Conservation (phyloP, 2,888 invertebrate species). For the Pecten maximus region DNA sequence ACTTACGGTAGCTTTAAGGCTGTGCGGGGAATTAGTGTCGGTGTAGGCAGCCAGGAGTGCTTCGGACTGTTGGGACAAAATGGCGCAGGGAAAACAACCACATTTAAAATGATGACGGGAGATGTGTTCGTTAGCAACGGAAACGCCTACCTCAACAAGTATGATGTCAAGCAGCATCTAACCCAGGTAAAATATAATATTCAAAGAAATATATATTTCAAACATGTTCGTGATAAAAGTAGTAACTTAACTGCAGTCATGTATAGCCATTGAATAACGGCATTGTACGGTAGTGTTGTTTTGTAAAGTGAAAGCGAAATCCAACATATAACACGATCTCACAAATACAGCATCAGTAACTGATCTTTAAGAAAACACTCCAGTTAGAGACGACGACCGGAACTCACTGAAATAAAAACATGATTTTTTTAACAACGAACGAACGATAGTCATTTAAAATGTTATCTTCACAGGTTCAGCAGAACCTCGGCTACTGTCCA, state of each 20-base stretch:
- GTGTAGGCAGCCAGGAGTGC: constrained; percentile 85
- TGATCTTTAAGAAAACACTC: too few species aligned
- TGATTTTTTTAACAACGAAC: too few species aligned
- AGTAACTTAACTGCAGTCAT: too few species aligned
- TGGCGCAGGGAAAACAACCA: constrained; percentile 94
- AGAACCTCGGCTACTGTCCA: constrained; percentile 93
- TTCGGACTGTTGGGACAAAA: constrained; percentile 92
- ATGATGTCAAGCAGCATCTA: constrained; percentile 68
- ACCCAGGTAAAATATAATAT: constrained; percentile 62
- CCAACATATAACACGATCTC: too few species aligned
- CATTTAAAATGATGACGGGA: constrained; percentile 88
- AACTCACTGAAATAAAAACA: too few species aligned
- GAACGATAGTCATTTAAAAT: too few species aligned
- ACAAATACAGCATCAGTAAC: too few species aligned
- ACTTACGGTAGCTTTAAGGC: constrained; percentile 85
- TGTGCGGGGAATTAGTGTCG: constrained; percentile 77
- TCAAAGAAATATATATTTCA: background rate
- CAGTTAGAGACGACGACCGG: too few species aligned
- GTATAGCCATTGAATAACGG: too few species aligned
- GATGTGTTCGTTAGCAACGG: constrained; percentile 84
- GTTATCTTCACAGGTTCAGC: constrained; percentile 86
- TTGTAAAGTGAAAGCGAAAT: too few species aligned
- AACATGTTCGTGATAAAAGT: too few species aligned
- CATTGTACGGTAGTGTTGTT: too few species aligned
- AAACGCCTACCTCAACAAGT: constrained; percentile 84